These are phyloP conservation scores for Grantiella picta DNA, from an alignment of 2,113 vertebrate species.

Conservation along the genomic window DNA sequence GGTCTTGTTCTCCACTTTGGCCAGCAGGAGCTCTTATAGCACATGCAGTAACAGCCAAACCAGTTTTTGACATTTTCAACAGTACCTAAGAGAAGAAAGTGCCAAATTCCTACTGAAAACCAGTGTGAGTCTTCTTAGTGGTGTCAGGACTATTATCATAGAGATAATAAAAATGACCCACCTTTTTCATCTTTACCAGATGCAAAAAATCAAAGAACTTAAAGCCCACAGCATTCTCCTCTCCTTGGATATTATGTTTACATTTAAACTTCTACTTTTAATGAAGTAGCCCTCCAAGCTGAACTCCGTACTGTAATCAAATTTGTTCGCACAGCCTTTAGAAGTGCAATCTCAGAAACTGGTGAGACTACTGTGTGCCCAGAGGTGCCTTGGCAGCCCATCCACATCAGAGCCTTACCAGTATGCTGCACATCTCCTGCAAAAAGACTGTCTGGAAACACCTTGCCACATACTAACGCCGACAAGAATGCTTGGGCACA, in stretches of 20 bases:
- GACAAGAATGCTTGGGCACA: accelerated
- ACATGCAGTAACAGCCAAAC: not conserved
- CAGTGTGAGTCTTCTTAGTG: not conserved
- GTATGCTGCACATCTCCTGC: not conserved
- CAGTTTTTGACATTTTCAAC: not conserved
- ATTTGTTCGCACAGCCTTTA: not conserved
- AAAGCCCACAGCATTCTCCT: not conserved
- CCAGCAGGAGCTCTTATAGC: not conserved
- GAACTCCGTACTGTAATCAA: not conserved
- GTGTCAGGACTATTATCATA: not conserved
- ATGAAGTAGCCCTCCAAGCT: not conserved
- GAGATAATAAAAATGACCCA: not conserved
- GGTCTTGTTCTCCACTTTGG: accelerated
- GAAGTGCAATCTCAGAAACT: not conserved
- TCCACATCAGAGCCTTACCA: not conserved
- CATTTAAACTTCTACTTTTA: not conserved
- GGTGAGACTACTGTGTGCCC: not conserved
- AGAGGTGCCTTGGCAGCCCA: not conserved
- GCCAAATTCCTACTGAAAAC: not conserved
- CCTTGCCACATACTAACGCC: not conserved
- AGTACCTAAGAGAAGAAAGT: not conserved
- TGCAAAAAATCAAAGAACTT: not conserved
- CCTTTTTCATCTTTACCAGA: not conserved
- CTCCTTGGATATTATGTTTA: not conserved
- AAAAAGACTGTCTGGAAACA: not conserved